These are phyloP conservation scores for Drosophila buzzatii DNA, from an alignment of 2,888 invertebrate species.

Conservation along the genomic window DNA sequence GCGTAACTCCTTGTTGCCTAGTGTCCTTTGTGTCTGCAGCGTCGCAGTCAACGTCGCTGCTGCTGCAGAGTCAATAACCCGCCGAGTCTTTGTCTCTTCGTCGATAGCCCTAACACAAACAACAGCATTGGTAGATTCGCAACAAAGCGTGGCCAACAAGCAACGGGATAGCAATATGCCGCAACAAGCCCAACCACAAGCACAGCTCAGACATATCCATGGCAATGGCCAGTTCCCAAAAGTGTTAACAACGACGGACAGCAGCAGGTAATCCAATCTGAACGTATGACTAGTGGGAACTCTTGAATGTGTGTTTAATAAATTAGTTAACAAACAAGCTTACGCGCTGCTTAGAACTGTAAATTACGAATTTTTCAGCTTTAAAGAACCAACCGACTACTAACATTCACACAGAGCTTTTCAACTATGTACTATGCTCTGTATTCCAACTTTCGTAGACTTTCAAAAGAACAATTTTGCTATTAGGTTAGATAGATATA, in stretches of 20 bases:
- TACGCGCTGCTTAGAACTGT: too few relatives aligned
- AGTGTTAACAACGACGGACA: slow-evolving; percentile 55
- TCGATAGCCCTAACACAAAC: slow-evolving; percentile 8
- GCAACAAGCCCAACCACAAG: slow-evolving; percentile 44
- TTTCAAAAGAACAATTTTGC: too few relatives aligned
- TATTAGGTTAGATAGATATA: too few relatives aligned
- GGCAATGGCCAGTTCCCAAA: slow-evolving; percentile 62
- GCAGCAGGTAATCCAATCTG: slow-evolving; percentile 63
- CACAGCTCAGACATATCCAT: slow-evolving; percentile 63
- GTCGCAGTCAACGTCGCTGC: slow-evolving; percentile 8
- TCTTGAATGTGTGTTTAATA: not conserved
- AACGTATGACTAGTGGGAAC: not conserved
- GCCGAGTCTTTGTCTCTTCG: slow-evolving; percentile 44
- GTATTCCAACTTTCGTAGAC: too few relatives aligned
- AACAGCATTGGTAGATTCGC: slow-evolving; percentile 17
- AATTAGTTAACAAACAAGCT: too few relatives aligned
- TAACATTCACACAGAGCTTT: too few relatives aligned
- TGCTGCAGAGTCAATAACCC: slow-evolving; percentile 52
- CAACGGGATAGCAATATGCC: slow-evolving; percentile 53
- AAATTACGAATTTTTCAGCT: too few relatives aligned
- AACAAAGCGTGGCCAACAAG: slow-evolving; percentile 8
- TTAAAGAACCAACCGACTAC: too few relatives aligned
- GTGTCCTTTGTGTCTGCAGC: slow-evolving; percentile 57
- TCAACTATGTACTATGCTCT: too few relatives aligned
- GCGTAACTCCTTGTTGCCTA: slow-evolving; percentile 17